These are phyloP conservation scores for Rhea pennata DNA, from an alignment of 2,113 vertebrate genomes.

Conservation along the genomic window DNA sequence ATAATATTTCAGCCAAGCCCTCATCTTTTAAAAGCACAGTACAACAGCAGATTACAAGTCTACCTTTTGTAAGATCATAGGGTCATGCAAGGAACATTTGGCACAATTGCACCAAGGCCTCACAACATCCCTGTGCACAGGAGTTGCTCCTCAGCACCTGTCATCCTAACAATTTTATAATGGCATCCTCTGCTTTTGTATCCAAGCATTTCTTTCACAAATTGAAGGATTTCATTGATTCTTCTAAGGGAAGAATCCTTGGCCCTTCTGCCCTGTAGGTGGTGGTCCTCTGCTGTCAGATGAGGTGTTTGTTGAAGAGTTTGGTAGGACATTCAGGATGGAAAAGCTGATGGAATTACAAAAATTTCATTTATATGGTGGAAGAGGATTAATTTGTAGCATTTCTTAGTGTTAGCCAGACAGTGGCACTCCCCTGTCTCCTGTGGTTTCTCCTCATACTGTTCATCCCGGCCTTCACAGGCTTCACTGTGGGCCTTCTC, in stretches of 20 bases:
- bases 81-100: conserved; percentile 25
- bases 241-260: not conserved
- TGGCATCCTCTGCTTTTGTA: not conserved
- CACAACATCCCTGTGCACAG: not conserved
- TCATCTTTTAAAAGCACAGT: not conserved
- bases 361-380: not conserved
- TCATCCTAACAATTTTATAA: not conserved
- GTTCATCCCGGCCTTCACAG: not conserved
- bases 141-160: not conserved
- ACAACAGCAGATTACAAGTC: not conserved
- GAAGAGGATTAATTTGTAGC: not conserved
- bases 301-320: not conserved
- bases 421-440: not conserved
- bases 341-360: not conserved
- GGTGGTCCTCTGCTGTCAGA: not conserved
- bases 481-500: not conserved
- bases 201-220: not conserved
- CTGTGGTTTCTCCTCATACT: not conserved
- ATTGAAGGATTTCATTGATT: not conserved
- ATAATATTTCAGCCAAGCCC: not conserved
- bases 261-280: not conserved
- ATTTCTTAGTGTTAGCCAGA: not conserved
- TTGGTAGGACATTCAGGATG: not conserved
- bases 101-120: not conserved
- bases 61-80: conserved; percentile 9